Percentiles rank a stretch among this genome's conserved stretches.
phyloP scores from a whole-genome alignment of 2,113 vertebrate genomes.

The Oophaga pumilio region DNA sequence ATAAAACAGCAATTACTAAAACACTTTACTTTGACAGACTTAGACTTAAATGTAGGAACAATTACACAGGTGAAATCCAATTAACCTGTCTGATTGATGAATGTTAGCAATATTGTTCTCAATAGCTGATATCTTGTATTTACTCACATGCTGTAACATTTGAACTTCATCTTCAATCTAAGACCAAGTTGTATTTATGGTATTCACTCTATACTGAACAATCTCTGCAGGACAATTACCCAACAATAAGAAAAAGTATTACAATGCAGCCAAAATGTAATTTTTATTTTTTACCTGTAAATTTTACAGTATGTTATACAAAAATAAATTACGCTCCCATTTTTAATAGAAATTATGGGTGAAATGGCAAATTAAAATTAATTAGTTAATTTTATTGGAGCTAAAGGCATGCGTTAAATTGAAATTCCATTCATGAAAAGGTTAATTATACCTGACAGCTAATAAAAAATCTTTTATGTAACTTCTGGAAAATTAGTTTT shows the following conservation, averaged over 20 bases:
- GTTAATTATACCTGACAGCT: constrained; percentile 24
- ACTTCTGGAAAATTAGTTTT: neutral
- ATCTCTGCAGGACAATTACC: neutral
- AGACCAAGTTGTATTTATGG: neutral
- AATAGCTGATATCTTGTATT: neutral
- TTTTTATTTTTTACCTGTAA: neutral
- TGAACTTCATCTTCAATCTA: neutral
- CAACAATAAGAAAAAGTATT: neutral
- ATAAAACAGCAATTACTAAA: neutral
- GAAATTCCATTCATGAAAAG: neutral
- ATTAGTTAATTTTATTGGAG: neutral
- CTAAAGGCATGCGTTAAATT: neutral
- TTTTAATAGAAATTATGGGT: neutral
- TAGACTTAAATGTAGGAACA: neutral
- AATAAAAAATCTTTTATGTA: neutral
- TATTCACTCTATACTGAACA: neutral
- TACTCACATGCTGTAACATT: neutral
- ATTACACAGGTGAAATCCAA: neutral
- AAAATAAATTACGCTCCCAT: neutral
- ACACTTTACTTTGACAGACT: neutral
- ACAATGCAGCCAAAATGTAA: neutral
- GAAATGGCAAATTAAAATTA: neutral
- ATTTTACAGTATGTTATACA: neutral
- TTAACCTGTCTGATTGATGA: constrained; percentile 4
- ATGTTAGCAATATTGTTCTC: constrained; percentile 3